These are phyloP conservation scores for Maniola hyperantus DNA, from an alignment of 2,888 invertebrate genomes.

Conservation along the genomic window DNA sequence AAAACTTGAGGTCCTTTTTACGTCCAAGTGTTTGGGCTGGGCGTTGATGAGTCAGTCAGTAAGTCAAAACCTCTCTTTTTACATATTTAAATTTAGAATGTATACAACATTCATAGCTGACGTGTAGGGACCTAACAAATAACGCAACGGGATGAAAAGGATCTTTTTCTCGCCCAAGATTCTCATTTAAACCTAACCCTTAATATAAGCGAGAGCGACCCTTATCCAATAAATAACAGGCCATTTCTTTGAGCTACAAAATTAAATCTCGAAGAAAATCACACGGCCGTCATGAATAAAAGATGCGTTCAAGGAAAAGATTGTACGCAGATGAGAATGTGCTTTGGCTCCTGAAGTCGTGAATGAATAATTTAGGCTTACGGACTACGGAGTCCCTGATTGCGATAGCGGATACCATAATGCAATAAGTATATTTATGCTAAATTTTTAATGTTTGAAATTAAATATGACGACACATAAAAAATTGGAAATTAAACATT, in stretches of 20 bases:
- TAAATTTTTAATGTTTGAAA: background rate
- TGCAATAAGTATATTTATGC: background rate
- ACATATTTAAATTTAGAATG: background rate
- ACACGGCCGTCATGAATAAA: conserved; percentile 65
- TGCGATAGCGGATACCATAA: conserved; percentile 14
- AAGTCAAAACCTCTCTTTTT: too few relatives aligned
- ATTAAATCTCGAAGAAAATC: conserved; percentile 63
- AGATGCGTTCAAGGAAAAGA: conserved; percentile 63
- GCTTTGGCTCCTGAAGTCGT: conserved; percentile 61
- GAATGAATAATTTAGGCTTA: conserved; percentile 67
- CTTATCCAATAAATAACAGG: conserved; percentile 37
- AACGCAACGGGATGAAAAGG: background rate
- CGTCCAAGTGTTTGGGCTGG: too few relatives aligned
- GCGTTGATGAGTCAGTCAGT: too few relatives aligned
- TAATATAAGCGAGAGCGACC: conserved; percentile 20
- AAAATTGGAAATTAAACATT: too few relatives aligned
- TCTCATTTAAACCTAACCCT: conserved; percentile 13
- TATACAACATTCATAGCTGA: background rate
- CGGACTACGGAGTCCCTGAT: conserved; percentile 23
- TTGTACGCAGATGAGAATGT: conserved; percentile 64
- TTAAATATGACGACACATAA: background rate
- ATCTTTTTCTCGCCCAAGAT: background rate
- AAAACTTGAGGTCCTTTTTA: background rate
- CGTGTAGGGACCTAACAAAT: background rate
- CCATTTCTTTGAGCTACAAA: conserved; percentile 41